phyloP scores from a whole-genome alignment of 2,888 invertebrate genomes.

The Lithophane socia region DNA sequence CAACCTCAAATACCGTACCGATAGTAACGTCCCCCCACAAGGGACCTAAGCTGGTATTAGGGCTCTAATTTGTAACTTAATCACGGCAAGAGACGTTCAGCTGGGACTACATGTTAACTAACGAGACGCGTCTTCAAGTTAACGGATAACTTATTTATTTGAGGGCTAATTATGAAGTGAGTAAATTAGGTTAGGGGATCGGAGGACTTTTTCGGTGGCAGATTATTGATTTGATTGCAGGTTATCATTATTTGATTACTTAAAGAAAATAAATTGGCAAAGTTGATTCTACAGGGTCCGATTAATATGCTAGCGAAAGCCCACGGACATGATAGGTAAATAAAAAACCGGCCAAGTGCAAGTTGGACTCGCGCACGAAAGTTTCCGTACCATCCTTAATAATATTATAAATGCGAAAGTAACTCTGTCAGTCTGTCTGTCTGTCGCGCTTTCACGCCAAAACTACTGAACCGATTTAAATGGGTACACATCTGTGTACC shows the following conservation, averaged over 20 bases:
- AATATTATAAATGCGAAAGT: too few species aligned
- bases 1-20: neutral
- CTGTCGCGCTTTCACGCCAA: too few species aligned
- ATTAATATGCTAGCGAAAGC: neutral
- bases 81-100: constrained; percentile 56
- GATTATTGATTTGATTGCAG: neutral
- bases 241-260: neutral
- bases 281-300: neutral
- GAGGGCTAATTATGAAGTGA: constrained; percentile 34
- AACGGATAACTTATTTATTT: constrained; percentile 54
- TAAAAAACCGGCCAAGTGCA: too few species aligned
- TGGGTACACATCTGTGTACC: too few species aligned
- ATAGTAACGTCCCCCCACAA: constrained; percentile 41
- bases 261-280: neutral
- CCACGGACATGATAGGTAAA: neutral
- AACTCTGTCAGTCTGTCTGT: too few species aligned
- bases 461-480: too few species aligned
- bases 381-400: too few species aligned
- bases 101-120: constrained; percentile 60
- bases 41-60: constrained; percentile 49
- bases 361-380: too few species aligned
- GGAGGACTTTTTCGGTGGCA: neutral
- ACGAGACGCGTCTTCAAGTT: constrained; percentile 58
- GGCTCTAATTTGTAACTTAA: constrained; percentile 64
- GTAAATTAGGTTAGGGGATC: constrained; percentile 9